Percentiles rank a stretch among this genome's conserved stretches.
These are phyloP conservation scores for Pseudorasbora parva DNA, from an alignment of 2,113 vertebrate species.

Conservation along the genomic window DNA sequence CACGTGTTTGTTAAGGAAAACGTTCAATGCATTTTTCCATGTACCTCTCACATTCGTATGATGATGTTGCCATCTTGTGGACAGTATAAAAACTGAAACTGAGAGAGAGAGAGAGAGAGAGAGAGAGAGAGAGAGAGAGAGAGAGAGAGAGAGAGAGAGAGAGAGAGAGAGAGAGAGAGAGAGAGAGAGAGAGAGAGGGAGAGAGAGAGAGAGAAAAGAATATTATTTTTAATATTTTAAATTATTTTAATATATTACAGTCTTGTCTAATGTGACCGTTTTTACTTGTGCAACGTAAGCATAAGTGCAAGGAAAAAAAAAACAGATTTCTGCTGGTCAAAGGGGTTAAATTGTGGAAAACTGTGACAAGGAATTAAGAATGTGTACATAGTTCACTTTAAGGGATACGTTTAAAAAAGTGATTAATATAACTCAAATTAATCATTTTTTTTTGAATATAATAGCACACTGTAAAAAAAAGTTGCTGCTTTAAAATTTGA, in stretches of 20 bases:
- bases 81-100: not conserved
- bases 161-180: not conserved
- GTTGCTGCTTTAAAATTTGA: too few species aligned
- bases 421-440: too few species aligned
- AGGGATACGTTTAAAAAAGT: too few species aligned
- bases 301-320: too few species aligned
- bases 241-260: not conserved
- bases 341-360: not conserved
- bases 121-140: too few species aligned
- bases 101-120: too few species aligned
- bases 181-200: too few species aligned
- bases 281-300: not conserved
- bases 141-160: not conserved
- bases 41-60: not conserved
- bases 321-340: too few species aligned
- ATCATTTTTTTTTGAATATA: not conserved
- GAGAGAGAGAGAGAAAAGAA: too few species aligned
- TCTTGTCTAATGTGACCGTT: not conserved
- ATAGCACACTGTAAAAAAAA: too few species aligned
- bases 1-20: not conserved
- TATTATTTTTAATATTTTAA: too few species aligned
- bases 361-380: not conserved
- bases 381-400: not conserved
- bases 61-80: slow-evolving; percentile 43
- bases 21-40: not conserved